Evolutionary conservation across 1,140 invertebrate species (phyloP).

Genomic region (Drosophila lacertosa): DNA sequence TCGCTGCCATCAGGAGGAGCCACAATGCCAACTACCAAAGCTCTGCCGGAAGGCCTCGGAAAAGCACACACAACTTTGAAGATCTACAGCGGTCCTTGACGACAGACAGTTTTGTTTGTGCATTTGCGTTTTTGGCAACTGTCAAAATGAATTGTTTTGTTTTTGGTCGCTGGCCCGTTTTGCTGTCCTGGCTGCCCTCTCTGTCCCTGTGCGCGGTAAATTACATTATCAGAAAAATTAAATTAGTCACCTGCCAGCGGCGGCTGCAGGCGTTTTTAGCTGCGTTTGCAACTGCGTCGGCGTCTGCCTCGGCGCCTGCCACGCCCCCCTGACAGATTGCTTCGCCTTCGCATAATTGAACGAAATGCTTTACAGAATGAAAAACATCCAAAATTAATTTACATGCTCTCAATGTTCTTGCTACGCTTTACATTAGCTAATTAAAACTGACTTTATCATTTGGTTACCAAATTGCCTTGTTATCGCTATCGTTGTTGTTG

Average conservation of each 20-base stretch:
- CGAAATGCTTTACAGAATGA: slow-evolving; percentile 8
- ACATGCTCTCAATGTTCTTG: slow-evolving; percentile 39
- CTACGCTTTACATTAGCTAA: slow-evolving; percentile 52
- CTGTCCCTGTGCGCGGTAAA: slow-evolving; percentile 45
- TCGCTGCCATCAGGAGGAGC: slow-evolving; percentile 1
- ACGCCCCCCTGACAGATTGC: slow-evolving; percentile 38
- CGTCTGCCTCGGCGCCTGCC: background rate
- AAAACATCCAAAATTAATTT: slow-evolving; percentile 34
- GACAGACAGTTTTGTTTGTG: slow-evolving; percentile 47
- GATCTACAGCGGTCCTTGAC: slow-evolving; percentile 24
- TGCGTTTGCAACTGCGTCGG: background rate
- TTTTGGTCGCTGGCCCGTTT: background rate
- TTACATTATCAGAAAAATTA: slow-evolving; percentile 62
- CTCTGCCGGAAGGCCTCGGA: slow-evolving; percentile 37
- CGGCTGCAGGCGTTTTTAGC: background rate
- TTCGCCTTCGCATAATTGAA: slow-evolving; percentile 30
- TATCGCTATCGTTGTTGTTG: slow-evolving; percentile 25
- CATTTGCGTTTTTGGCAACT: slow-evolving; percentile 37
- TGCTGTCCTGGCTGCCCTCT: background rate
- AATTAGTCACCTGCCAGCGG: slow-evolving; percentile 46
- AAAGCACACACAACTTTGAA: slow-evolving; percentile 35
- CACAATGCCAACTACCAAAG: slow-evolving; percentile 21
- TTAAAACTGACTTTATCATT: slow-evolving; percentile 52
- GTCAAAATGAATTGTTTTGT: slow-evolving; percentile 33
- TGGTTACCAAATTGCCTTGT: slow-evolving; percentile 43